Base-by-base conservation (phyloP, 23 tunicate species). In the Ascidia mentula region DNA sequence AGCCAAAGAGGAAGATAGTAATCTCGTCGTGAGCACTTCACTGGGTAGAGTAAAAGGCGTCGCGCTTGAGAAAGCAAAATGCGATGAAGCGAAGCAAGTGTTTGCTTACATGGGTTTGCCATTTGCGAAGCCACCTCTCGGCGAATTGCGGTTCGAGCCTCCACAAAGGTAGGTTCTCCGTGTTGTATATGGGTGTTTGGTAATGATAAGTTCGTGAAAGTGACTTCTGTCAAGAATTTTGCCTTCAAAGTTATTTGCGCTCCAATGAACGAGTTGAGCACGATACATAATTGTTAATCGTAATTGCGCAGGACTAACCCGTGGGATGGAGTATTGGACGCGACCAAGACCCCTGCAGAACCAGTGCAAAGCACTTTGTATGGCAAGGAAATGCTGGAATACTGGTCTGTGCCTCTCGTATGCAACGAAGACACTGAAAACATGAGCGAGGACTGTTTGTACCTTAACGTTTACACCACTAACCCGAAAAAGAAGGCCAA, bases 161-260 rank as follows among this genome's bases (percentile, higher is more conserved):
- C 82, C 82, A 78, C 82, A 78, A 78, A 78, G 46, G 82, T 78
- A 46, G 32, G 74, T 70, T 28, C 53, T 42, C 53, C 15, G 53
- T 42, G 7, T n/a, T n/a, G n/a, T n/a, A n/a, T n/a, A n/a, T n/a
- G n/a, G n/a, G n/a, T n/a, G n/a, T n/a, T n/a, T n/a, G n/a, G n/a
- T n/a, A n/a, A n/a, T n/a, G n/a, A n/a, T n/a, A n/a, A n/a, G n/a
- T n/a, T n/a, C n/a, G n/a, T n/a, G n/a, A n/a, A n/a, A n/a, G n/a
- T n/a, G n/a, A n/a, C n/a, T n/a, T n/a, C n/a, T n/a, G n/a, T n/a
- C n/a, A n/a, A n/a, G n/a, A n/a, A n/a, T n/a, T n/a, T n/a, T n/a
- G n/a, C n/a, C n/a, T n/a, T n/a, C n/a, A n/a, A n/a, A n/a, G n/a
- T n/a, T n/a, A n/a, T n/a, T n/a, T n/a, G n/a, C n/a, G n/a, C n/a